phyloP scores from a whole-genome alignment of 2,888 invertebrate species.

The Octodonta nipae region DNA sequence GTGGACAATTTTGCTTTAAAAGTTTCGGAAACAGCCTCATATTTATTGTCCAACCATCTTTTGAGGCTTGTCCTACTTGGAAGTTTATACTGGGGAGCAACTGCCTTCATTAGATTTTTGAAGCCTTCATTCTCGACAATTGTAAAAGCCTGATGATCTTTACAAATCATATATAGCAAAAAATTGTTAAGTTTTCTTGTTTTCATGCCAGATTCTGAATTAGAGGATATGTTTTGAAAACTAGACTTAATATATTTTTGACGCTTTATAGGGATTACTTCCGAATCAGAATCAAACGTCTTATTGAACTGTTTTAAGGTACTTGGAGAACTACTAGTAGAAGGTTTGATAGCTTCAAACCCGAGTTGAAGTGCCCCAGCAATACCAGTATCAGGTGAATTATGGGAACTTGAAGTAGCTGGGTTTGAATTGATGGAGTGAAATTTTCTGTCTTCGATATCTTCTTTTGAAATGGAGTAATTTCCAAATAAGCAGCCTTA shows the following conservation, averaged over 20 bases:
- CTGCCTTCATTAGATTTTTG: not conserved
- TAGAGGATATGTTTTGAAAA: not conserved
- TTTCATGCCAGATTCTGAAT: not conserved
- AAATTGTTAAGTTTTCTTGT: not conserved
- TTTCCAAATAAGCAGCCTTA: not conserved
- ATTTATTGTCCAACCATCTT: not conserved
- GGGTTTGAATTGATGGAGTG: not conserved
- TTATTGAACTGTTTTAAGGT: no score
- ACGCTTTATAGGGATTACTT: no score
- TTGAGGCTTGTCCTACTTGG: not conserved
- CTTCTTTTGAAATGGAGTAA: not conserved
- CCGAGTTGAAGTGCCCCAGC: not conserved
- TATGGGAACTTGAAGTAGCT: not conserved
- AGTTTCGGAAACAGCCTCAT: not conserved
- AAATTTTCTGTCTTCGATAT: not conserved
- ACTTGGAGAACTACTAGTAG: no score
- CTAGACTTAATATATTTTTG: not conserved
- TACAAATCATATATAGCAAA: not conserved
- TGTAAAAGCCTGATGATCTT: not conserved
- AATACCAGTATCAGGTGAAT: conserved; percentile 1
- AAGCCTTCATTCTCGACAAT: not conserved
- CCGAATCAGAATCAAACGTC: no score
- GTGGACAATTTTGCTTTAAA: not conserved
- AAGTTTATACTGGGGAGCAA: not conserved
- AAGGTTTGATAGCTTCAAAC: no score